Evolutionary conservation across 2,797 vertebrate species (phyloP).

Genomic region (Martes flavigula): DNA sequence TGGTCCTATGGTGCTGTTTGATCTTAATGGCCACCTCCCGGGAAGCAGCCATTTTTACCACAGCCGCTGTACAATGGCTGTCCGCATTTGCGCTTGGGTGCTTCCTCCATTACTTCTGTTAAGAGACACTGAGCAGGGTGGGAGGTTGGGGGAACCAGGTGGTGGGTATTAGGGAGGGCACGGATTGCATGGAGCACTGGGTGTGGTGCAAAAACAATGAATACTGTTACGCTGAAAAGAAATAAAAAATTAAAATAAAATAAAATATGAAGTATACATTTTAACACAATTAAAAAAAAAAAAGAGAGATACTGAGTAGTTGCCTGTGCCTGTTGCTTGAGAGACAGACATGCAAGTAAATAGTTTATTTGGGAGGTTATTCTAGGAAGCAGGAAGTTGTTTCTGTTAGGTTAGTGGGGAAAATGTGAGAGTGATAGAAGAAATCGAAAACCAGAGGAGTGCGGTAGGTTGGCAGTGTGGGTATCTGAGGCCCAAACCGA

Average conservation of each 20-base stretch:
- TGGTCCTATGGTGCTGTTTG: background rate
- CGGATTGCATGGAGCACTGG: too few species aligned
- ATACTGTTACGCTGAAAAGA: too few species aligned
- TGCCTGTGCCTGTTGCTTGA: background rate
- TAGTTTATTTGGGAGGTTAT: background rate
- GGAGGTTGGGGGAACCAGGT: too few species aligned
- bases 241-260: too few species aligned
- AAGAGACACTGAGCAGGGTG: background rate
- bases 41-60: background rate
- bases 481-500: background rate
- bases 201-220: too few species aligned
- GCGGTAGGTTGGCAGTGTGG: background rate
- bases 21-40: background rate
- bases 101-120: background rate
- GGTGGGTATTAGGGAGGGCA: too few species aligned
- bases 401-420: background rate
- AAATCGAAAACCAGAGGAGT: background rate
- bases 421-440: background rate
- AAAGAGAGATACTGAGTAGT: background rate
- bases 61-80: background rate
- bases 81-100: rapidly evolving
- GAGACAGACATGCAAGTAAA: background rate
- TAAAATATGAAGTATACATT: too few species aligned
- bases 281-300: too few species aligned
- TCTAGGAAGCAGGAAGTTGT: background rate